Evolutionary conservation across 2,888 invertebrate genomes (phyloP).

Genomic region (Tubulanus polymorphus): DNA sequence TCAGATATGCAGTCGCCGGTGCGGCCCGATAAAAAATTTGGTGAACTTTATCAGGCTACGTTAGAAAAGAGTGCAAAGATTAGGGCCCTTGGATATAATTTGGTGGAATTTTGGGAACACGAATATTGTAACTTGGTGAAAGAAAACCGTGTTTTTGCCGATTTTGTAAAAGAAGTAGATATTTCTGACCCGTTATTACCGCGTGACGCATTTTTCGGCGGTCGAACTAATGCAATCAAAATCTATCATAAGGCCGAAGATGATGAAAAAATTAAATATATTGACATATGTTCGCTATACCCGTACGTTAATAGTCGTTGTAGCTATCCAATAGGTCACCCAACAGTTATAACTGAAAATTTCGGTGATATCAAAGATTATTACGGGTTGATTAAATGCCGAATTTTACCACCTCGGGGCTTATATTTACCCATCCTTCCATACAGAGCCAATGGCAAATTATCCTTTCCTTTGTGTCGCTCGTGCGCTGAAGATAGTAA

Average conservation of each 20-base stretch:
- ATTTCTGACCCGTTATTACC: slow-evolving; percentile 22
- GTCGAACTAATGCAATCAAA: slow-evolving; percentile 27
- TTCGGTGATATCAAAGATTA: too few species aligned
- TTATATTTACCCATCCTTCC: slow-evolving; percentile 43
- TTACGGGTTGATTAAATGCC: slow-evolving; percentile 30
- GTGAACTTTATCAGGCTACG: slow-evolving; percentile 8
- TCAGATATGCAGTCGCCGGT: too few species aligned
- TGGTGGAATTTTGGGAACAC: slow-evolving; percentile 27
- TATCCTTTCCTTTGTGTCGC: slow-evolving; percentile 46
- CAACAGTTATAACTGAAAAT: too few species aligned
- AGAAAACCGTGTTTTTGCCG: slow-evolving; percentile 10
- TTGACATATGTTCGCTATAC: slow-evolving; percentile 29
- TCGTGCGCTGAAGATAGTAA: slow-evolving; percentile 25
- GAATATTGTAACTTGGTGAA: slow-evolving; percentile 21
- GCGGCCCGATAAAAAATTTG: slow-evolving; percentile 15
- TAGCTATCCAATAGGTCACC: slow-evolving; percentile 28
- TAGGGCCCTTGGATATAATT: slow-evolving; percentile 14
- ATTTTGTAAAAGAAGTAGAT: slow-evolving; percentile 17
- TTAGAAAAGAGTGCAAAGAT: too few species aligned
- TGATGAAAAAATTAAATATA: slow-evolving; percentile 25
- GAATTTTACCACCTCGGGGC: slow-evolving; percentile 27
- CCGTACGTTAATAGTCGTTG: slow-evolving; percentile 29
- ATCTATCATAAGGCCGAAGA: slow-evolving; percentile 20
- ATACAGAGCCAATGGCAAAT: slow-evolving; percentile 26
- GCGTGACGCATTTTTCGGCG: slow-evolving; percentile 33